Evolutionary conservation across 1,140 invertebrate species (phyloP).

Genomic region (Notospermus geniculatus): DNA sequence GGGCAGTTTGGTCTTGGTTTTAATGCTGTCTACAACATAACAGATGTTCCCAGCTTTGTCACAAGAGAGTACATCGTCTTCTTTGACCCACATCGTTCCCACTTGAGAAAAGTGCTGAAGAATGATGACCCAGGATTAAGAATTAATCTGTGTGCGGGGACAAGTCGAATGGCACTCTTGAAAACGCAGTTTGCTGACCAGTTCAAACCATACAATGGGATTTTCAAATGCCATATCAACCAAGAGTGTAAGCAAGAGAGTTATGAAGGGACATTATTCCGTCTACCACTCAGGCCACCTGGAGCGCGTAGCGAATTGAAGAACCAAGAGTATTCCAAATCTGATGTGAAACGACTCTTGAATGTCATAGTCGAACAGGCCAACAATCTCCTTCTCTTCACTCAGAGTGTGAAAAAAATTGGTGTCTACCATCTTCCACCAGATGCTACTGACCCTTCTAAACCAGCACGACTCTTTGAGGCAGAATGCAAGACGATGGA

Average conservation of each 20-base stretch:
- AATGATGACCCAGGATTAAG: constrained; percentile 36
- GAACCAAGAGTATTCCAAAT: too few species aligned
- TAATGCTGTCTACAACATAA: constrained; percentile 50
- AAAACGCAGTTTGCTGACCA: constrained; percentile 29
- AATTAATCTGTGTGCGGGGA: constrained; percentile 34
- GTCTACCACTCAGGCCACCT: constrained; percentile 32
- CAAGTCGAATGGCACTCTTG: constrained; percentile 17
- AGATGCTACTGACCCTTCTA: constrained; percentile 1
- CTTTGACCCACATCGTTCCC: constrained; percentile 48
- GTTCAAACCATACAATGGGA: constrained; percentile 38
- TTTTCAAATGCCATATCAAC: constrained; percentile 38
- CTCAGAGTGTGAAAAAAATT: constrained; percentile 42
- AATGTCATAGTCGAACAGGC: constrained; percentile 32
- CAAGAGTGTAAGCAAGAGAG: not conserved
- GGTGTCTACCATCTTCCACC: constrained; percentile 36
- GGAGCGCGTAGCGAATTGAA: too few species aligned
- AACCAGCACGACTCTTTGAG: not conserved
- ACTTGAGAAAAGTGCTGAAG: constrained; percentile 32
- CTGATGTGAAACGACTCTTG: constrained; percentile 30
- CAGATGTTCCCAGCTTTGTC: constrained; percentile 50
- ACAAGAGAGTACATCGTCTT: constrained; percentile 41
- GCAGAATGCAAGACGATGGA: constrained; percentile 1
- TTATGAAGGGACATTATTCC: constrained; percentile 43
- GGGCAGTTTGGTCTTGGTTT: constrained; percentile 51
- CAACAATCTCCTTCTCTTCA: constrained; percentile 44